phyloP scores from a whole-genome alignment of 2,797 vertebrate species.

The Avahi laniger region DNA sequence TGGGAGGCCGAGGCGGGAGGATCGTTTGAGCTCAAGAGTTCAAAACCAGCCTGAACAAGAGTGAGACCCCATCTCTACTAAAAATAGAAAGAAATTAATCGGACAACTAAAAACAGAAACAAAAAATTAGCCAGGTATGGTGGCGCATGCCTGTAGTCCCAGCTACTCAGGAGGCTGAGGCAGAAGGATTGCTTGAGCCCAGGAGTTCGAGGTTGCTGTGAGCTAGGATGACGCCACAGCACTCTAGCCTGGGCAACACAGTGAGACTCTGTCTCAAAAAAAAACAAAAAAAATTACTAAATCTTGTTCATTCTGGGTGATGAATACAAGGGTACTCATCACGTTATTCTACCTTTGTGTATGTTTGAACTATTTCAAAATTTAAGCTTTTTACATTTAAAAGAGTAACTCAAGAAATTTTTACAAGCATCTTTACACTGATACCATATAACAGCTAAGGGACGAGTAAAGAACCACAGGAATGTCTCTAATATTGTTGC shows the following conservation, averaged over 20 bases:
- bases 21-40: too few species aligned
- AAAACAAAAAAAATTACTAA: background rate
- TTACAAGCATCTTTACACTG: background rate
- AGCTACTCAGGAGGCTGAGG: too few species aligned
- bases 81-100: background rate
- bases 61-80: too few species aligned
- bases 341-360: background rate
- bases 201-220: too few species aligned
- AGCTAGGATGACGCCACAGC: too few species aligned
- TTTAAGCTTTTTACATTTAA: background rate
- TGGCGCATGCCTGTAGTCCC: too few species aligned
- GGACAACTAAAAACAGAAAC: too few species aligned
- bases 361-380: background rate
- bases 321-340: background rate
- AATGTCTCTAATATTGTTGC: background rate
- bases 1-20: too few species aligned
- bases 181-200: too few species aligned
- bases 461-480: background rate
- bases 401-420: background rate
- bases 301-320: background rate
- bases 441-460: background rate
- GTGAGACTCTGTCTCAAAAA: background rate
- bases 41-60: too few species aligned
- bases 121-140: too few species aligned
- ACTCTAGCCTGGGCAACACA: too few species aligned